Conservation (phyloP, 2,888 invertebrate species). For the Andrena haemorrhoa region DNA sequence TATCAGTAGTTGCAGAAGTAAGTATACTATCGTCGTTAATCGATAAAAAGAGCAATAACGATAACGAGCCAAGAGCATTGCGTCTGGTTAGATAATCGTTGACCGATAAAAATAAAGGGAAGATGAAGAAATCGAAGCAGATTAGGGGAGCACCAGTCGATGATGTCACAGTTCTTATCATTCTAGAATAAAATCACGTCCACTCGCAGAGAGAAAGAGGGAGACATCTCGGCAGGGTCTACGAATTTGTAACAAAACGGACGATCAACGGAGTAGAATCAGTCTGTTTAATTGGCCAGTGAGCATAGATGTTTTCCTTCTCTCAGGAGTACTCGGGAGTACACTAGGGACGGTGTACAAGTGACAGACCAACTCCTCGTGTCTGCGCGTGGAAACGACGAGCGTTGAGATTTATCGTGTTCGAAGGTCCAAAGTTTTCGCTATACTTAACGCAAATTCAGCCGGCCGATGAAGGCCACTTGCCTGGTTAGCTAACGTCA, state of each 20-base stretch:
- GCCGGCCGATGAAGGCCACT: neutral
- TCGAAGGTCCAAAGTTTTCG: conserved; percentile 53
- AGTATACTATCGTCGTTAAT: conserved; percentile 34
- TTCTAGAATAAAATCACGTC: conserved; percentile 16
- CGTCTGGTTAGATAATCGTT: conserved; percentile 34
- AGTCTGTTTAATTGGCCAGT: conserved; percentile 46
- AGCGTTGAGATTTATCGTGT: conserved; percentile 40
- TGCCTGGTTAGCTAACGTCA: neutral
- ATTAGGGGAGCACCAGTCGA: conserved; percentile 20
- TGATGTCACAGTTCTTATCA: conserved; percentile 13
- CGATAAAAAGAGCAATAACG: conserved; percentile 44
- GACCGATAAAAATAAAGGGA: conserved; percentile 21
- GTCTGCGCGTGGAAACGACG: conserved; percentile 33
- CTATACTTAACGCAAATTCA: neutral
- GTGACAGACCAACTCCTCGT: conserved; percentile 22
- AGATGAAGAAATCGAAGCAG: neutral
- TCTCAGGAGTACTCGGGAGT: conserved; percentile 45
- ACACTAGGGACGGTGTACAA: conserved; percentile 19
- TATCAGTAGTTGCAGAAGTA: conserved; percentile 42
- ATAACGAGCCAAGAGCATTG: conserved; percentile 19
- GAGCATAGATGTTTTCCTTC: conserved; percentile 49
- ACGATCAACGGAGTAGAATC: neutral
- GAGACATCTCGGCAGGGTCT: neutral
- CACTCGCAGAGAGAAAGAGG: neutral
- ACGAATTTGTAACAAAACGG: conserved; percentile 64